phyloP scores from a whole-genome alignment of 2,797 vertebrate species.

The Brotula barbata region DNA sequence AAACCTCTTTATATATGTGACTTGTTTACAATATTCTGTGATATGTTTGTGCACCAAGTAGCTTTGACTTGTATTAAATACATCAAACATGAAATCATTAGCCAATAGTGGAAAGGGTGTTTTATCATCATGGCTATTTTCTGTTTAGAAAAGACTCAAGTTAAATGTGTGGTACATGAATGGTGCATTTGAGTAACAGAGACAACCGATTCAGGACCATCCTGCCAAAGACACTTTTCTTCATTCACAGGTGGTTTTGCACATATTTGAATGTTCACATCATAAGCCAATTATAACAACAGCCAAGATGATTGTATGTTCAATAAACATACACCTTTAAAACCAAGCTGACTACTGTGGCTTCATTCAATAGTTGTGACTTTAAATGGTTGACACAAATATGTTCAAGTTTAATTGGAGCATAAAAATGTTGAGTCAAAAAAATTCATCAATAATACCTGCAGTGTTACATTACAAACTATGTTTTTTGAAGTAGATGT shows the following conservation, averaged over 20 bases:
- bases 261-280: slow-evolving; percentile 69
- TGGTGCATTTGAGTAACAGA: slow-evolving; percentile 42
- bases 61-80: neutral
- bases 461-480: no score
- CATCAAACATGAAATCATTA: slow-evolving; percentile 54
- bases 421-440: no score
- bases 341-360: slow-evolving; percentile 22
- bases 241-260: slow-evolving; percentile 58
- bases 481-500: no score
- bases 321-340: slow-evolving; percentile 70
- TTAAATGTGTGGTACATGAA: slow-evolving; percentile 43
- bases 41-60: slow-evolving; percentile 66
- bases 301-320: slow-evolving; percentile 65
- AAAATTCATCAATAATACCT: no score
- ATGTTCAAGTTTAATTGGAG: no score
- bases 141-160: slow-evolving; percentile 40
- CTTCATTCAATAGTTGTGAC: neutral
- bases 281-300: slow-evolving; percentile 70
- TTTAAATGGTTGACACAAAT: no score
- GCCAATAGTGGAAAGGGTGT: slow-evolving; percentile 28
- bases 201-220: slow-evolving; percentile 55
- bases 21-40: slow-evolving; percentile 51
- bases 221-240: slow-evolving; percentile 64
- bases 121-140: slow-evolving; percentile 47
- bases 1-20: slow-evolving; percentile 68